Base-by-base conservation (phyloP, 2,797 vertebrate species). In the Cottoperca gobio region DNA sequence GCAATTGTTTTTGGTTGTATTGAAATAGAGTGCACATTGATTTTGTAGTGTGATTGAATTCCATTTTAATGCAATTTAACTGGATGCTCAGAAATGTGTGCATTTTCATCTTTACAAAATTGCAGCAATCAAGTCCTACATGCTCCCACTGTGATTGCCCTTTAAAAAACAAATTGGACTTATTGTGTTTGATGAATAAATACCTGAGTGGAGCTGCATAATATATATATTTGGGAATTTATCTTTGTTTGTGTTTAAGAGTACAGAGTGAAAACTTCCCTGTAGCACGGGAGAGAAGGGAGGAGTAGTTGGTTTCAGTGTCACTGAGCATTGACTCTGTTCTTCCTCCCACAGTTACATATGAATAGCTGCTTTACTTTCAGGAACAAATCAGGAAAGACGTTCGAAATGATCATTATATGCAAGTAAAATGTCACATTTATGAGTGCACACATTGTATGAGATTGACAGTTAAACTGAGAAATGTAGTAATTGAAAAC, bases 81-180 rank as follows among this genome's bases (percentile, higher is more conserved):
- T 10, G 12, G 23, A 26, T 54, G 31, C 53, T 78, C 35, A 68
- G 42, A 66, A 59, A 75, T 66, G 26, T 74, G 52, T 40, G 48
- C 58, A 45, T 79, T 76, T 81, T 67, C 23, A 3, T 57, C 73
- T 72, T 62, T 76, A 79, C n/a, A 71, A 81, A 65, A 79, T 73
- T 71, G 70, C 24, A 73, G 69, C 66, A 85, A 85, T 87, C 82
- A 82, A 48, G 78, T 24, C 26, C 49, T 69, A 50, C 11, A 26
- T 0, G 0, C 42, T 82, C 79, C 72, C 55, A 73, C 54, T 72
- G 85, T 68, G 82, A 88, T 71, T 84, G 65, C 66, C 71, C 79
- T 88, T 87, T 86, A 59, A 78, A 79, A 79, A 39, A 71, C 49
- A 59, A 74, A 82, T 87, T 79, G 73, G 53, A 82, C 45, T 37